Conservation (phyloP, 2,797 vertebrate genomes). For the Falco naumanni region DNA sequence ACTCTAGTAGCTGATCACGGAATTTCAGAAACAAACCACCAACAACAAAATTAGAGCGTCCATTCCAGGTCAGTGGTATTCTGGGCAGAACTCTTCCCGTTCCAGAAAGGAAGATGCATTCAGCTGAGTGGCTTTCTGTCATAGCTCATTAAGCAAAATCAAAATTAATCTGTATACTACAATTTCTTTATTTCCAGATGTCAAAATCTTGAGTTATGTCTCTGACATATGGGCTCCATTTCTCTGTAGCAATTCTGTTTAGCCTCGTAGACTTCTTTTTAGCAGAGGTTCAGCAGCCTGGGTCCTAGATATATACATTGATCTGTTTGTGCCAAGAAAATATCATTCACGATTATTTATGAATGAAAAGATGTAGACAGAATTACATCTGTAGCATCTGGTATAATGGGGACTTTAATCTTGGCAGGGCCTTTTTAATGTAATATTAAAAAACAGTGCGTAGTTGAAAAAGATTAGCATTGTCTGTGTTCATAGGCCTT, state of each 20-base stretch:
- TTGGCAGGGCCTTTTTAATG: neutral
- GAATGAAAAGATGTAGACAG: neutral
- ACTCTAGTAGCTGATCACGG: neutral
- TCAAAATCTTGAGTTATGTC: neutral
- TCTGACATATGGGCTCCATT: neutral
- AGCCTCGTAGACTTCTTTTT: neutral
- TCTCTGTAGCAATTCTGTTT: neutral
- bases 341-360: neutral
- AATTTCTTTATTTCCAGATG: conserved; percentile 8
- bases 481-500: neutral
- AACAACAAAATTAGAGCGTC: neutral
- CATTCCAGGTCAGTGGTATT: neutral
- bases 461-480: neutral
- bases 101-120: conserved; percentile 15
- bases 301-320: neutral
- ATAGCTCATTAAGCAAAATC: conserved; percentile 22
- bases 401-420: neutral
- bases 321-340: neutral
- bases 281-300: neutral
- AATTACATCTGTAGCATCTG: neutral
- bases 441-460: neutral
- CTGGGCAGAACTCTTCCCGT: neutral
- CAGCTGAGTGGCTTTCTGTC: neutral
- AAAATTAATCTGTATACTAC: neutral
- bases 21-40: neutral